Conservation (phyloP, 2,797 vertebrate genomes). For the Cirrhinus mrigala region DNA sequence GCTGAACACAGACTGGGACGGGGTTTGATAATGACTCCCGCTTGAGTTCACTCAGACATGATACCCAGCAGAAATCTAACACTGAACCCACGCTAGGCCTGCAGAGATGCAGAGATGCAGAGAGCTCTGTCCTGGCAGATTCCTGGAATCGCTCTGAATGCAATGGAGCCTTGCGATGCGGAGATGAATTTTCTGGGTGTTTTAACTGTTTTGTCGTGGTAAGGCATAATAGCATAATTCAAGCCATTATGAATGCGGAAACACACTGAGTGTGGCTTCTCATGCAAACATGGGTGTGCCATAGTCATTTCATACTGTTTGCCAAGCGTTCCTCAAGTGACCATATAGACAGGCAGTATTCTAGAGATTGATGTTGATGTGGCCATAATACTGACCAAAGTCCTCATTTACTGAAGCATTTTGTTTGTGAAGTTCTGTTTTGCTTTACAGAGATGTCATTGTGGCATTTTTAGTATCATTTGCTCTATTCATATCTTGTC, state of each 20-base stretch:
- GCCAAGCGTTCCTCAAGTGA: neutral
- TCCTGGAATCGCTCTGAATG: slow-evolving; percentile 5
- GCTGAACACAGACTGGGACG: slow-evolving; percentile 70
- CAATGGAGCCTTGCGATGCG: neutral
- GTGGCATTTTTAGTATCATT: neutral
- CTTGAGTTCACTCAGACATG: slow-evolving; percentile 25
- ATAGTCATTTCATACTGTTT: slow-evolving; percentile 16
- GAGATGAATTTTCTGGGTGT: neutral
- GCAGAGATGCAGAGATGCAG: neutral
- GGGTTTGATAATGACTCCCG: slow-evolving; percentile 70
- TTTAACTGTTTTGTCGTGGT: neutral
- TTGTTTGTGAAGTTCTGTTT: slow-evolving; percentile 2
- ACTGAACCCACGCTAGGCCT: neutral
- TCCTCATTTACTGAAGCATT: neutral
- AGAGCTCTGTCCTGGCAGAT: neutral
- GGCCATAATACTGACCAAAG: slow-evolving; percentile 6
- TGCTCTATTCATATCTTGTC: neutral
- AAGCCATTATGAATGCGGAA: slow-evolving; percentile 8
- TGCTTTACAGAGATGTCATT: neutral
- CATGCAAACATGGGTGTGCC: slow-evolving; percentile 27
- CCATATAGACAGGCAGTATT: neutral
- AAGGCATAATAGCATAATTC: neutral
- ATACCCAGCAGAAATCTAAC: slow-evolving; percentile 21
- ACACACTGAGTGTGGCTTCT: neutral
- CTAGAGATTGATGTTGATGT: neutral